Percentiles rank a stretch among this genome's conserved stretches.
phyloP scores from a whole-genome alignment of 2,113 vertebrate species.

The Sceloporus tristichus region DNA sequence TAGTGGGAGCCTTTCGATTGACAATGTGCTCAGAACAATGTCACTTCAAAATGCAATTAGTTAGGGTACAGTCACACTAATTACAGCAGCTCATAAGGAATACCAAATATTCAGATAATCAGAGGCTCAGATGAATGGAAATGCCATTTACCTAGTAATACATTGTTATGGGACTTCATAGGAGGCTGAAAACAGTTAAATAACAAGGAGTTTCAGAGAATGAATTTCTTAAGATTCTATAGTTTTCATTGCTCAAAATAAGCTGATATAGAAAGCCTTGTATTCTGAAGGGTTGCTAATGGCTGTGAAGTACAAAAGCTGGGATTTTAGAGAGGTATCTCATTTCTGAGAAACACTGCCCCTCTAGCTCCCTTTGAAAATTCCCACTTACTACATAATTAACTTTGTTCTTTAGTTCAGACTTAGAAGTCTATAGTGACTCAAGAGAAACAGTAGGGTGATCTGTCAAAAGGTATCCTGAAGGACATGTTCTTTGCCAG shows the following conservation, averaged over 20 bases:
- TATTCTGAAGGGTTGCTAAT: conserved; percentile 2
- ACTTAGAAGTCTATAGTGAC: not conserved
- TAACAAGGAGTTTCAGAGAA: not conserved
- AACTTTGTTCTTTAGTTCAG: conserved; percentile 28
- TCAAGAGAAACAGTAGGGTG: conserved; percentile 7
- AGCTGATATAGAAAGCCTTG: not conserved
- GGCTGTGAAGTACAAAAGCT: conserved; percentile 11
- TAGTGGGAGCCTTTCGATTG: conserved; percentile 16
- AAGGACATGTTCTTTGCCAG: not conserved
- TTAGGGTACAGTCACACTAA: conserved; percentile 17
- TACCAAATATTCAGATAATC: conserved; percentile 13
- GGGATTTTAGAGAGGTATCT: conserved; percentile 3
- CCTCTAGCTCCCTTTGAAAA: conserved; percentile 5
- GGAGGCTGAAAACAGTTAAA: not conserved
- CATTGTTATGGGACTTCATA: conserved; percentile 3
- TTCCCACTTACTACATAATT: not conserved
- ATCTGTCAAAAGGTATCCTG: conserved; percentile 22
- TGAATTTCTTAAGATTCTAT: not conserved
- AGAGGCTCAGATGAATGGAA: conserved; percentile 18
- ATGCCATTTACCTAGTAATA: conserved; percentile 9
- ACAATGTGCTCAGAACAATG: conserved; percentile 21
- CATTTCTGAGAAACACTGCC: not conserved
- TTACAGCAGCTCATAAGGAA: conserved; percentile 7
- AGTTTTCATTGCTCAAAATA: conserved; percentile 9
- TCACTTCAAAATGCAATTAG: conserved; percentile 21